Base-by-base conservation (phyloP, 2,797 vertebrate species). In the Crenuchus spilurus region DNA sequence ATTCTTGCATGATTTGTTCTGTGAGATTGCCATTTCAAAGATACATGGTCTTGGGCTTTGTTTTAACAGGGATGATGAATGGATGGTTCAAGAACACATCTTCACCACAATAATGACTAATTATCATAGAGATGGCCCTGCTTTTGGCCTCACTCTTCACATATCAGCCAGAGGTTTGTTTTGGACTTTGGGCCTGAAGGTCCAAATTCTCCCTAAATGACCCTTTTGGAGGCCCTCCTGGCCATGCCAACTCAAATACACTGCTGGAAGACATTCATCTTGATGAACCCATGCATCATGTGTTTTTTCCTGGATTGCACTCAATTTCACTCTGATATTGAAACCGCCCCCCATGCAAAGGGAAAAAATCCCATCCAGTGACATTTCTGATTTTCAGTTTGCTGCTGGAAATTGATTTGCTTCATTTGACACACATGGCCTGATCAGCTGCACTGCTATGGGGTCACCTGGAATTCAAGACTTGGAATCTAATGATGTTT, bases 301-400 rank as follows among this genome's bases (percentile, higher is more conserved):
- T 58, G 31, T 35, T 37, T 9, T 9, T 10, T 9, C 13, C 35
- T 37, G 18, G n/a, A 57, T 57, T 33, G 28, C 30, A 33, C 54
- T 8, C 30, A 22, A 24, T 52, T 6, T 16, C 51, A 14, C 11
- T 52, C 46, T 49, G 13, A 14, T 52, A 52, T 52, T 13, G 2
- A 28, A 52, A 28, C 16, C 24, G 2, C 42, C n/a, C 6, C n/a
- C n/a, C 18, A 10, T 14, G 10, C 3, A 11, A 39, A 39, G 14
- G 4, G n/a, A n/a, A 39, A 60, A 60, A 24, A 39, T 24, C 18
- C 13, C 8, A 13, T 11, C 14, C 28, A 35, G 57, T 11, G 18
- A 41, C 4, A 41, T 41, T 61, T 61, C 49, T 42, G 37, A 42
- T 63, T 42, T 63, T 63, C 5, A 18, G 24, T 41, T 39, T 24